Evolutionary conservation across 2,888 invertebrate species (phyloP).

Genomic region (Neria commutata): DNA sequence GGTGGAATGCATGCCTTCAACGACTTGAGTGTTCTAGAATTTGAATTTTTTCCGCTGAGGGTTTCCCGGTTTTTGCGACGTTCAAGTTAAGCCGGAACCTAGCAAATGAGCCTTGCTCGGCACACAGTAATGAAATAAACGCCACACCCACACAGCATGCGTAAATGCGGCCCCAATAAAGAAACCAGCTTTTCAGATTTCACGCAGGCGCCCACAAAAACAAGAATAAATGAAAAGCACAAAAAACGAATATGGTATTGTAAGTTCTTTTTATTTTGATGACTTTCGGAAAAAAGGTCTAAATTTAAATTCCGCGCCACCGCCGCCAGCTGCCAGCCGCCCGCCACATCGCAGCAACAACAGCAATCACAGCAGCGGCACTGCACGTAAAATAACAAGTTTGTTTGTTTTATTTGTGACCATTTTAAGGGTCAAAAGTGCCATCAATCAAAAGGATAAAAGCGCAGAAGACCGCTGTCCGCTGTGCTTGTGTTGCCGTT

Average conservation of each 20-base stretch:
- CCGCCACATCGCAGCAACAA: background rate
- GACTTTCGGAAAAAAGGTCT: constrained; percentile 13
- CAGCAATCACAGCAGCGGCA: constrained; percentile 5
- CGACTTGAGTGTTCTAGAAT: background rate
- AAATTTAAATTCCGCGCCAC: constrained; percentile 8
- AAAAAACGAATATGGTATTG: no score
- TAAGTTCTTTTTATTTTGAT: background rate
- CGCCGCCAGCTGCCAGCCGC: background rate
- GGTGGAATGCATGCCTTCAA: background rate
- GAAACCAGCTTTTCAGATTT: constrained; percentile 18
- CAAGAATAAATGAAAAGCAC: no score
- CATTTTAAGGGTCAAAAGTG: constrained; percentile 4
- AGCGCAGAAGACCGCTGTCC: no score
- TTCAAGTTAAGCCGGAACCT: background rate
- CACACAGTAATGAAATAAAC: constrained; percentile 17
- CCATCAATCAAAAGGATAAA: constrained; percentile 4
- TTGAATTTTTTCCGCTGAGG: no score
- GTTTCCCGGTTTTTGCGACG: no score
- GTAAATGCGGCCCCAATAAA: constrained; percentile 23
- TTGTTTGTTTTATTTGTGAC: constrained; percentile 21
- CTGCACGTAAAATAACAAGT: constrained; percentile 24
- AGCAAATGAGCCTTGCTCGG: background rate
- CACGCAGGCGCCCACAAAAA: background rate
- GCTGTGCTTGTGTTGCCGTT: no score
- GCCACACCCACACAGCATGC: background rate